These are phyloP conservation scores for Alloscopus bannaensis DNA, from an alignment of 2,888 invertebrate genomes.

Conservation along the genomic window DNA sequence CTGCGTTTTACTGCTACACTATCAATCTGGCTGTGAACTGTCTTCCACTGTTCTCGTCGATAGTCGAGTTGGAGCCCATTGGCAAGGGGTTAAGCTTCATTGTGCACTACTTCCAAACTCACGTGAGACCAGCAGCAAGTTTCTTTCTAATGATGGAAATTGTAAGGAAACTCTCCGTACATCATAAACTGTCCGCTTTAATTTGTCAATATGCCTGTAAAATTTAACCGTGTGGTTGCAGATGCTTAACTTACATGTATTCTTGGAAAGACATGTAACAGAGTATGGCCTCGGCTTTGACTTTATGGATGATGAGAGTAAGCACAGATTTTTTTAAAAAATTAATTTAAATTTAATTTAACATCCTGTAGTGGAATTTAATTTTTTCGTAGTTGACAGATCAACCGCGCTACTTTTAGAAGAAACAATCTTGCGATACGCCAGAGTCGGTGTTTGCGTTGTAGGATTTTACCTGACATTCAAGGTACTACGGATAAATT, in stretches of 20 bases:
- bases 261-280: conserved; percentile 63
- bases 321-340: background rate
- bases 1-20: conserved; percentile 39
- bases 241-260: conserved; percentile 55
- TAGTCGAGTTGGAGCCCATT: conserved; percentile 61
- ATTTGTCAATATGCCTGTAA: too few species aligned
- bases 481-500: conserved; percentile 40
- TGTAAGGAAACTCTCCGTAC: conserved; percentile 47
- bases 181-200: too few species aligned
- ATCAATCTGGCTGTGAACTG: conserved; percentile 46
- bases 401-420: conserved; percentile 52
- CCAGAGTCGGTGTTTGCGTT: conserved; percentile 45
- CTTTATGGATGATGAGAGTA: conserved; percentile 64
- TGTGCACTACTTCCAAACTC: conserved; percentile 54
- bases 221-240: too few species aligned
- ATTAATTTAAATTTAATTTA: conserved; percentile 11
- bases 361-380: background rate
- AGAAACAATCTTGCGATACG: conserved; percentile 62
- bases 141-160: conserved; percentile 65
- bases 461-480: conserved; percentile 59
- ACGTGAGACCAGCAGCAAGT: conserved; percentile 52
- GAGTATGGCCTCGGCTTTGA: conserved; percentile 58
- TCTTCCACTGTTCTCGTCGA: conserved; percentile 50
- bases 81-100: conserved; percentile 63
- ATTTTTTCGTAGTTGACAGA: conserved; percentile 29